Conservation (phyloP, 37 sponge, comb jelly and placozoan genomes). For the Beroe ovata region DNA sequence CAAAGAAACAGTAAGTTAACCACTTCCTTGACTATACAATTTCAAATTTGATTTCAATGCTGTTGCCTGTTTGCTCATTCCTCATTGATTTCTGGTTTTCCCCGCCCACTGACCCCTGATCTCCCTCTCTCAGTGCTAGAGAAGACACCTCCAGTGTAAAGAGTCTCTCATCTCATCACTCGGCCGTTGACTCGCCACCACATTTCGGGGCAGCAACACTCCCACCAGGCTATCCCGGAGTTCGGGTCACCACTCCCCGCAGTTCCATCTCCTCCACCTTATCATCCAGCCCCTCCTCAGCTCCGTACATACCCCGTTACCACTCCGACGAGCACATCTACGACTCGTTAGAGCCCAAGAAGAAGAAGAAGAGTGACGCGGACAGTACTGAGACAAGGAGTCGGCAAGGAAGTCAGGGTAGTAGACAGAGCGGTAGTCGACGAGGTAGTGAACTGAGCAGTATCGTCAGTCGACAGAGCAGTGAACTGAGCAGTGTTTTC, state of each 20-base stretch:
- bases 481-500: not conserved
- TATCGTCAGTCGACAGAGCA: not conserved
- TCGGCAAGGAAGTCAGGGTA: not conserved
- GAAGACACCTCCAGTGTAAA: not conserved
- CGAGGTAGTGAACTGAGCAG: not conserved
- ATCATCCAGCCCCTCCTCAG: not conserved
- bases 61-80: no score
- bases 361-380: not conserved
- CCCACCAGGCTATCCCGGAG: conserved; percentile 3
- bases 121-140: not conserved
- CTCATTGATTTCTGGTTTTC: no score
- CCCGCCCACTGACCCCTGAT: no score
- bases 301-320: not conserved
- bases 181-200: no score
- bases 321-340: conserved; percentile 6
- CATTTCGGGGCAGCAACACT: no score
- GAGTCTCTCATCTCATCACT: not conserved
- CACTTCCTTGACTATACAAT: no score
- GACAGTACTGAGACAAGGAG: not conserved
- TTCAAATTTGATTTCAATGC: no score
- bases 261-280: not conserved
- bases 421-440: not conserved
- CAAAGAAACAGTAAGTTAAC: conserved; percentile 5
- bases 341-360: conserved; percentile 16
- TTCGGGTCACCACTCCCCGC: not conserved